A percentile compares a stretch with the other conserved stretches of the same genome.
Conservation (phyloP, 2,797 vertebrate species). For the Eulemur rubriventer region DNA sequence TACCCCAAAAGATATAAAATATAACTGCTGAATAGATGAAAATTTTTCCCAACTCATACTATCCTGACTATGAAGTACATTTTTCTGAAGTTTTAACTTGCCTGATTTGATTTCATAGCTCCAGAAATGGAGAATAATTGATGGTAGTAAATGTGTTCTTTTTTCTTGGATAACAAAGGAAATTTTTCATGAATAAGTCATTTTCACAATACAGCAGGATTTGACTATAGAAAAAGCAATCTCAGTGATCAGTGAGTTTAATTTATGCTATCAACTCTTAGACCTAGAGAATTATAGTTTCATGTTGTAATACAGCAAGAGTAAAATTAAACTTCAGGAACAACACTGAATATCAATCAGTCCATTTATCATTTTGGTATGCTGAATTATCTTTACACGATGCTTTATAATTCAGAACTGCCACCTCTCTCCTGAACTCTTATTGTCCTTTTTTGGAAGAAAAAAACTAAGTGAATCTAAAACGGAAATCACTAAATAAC, state of each 20-base stretch:
- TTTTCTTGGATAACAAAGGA: constrained; percentile 49
- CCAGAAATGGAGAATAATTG: background rate
- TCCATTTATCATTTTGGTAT: constrained; percentile 59
- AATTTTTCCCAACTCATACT: constrained; percentile 56
- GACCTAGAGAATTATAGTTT: constrained; percentile 67
- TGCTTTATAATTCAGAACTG: constrained; percentile 49
- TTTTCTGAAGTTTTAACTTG: constrained; percentile 65
- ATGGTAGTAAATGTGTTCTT: background rate
- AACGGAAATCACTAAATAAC: background rate
- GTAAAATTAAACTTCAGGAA: constrained; percentile 71
- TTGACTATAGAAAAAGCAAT: constrained; percentile 59
- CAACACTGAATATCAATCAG: constrained; percentile 60
- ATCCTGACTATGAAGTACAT: constrained; percentile 45
- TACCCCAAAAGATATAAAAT: constrained; percentile 17
- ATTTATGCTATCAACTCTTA: constrained; percentile 54
- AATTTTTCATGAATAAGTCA: constrained; percentile 66
- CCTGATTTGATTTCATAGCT: constrained; percentile 67
- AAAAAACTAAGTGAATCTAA: background rate
- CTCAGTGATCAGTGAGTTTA: constrained; percentile 64
- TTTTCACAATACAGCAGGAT: constrained; percentile 65
- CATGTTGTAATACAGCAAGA: constrained; percentile 44
- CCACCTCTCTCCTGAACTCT: background rate
- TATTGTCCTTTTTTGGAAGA: background rate
- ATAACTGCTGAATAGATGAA: constrained; percentile 44
- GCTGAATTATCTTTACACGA: constrained; percentile 55